Conservation (phyloP, 2,797 vertebrate species). For the Sebastolobus alascanus region DNA sequence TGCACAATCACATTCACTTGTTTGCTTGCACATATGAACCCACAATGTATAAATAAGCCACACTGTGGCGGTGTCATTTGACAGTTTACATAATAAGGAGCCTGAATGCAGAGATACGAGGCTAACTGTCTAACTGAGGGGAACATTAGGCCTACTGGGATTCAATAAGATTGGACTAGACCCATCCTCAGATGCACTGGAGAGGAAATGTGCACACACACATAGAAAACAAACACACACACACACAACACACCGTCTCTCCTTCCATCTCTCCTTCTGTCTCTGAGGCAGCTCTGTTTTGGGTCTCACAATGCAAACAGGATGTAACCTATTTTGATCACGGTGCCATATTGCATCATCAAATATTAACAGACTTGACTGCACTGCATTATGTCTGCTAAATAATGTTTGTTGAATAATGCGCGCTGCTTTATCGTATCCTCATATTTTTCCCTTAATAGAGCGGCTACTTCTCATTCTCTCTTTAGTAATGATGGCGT, state of each 20-base stretch:
- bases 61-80: conserved; percentile 62
- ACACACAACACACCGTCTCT: conserved; percentile 50
- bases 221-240: conserved; percentile 20
- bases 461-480: conserved; percentile 5
- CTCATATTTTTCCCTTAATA: conserved; percentile 18
- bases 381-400: conserved; percentile 80
- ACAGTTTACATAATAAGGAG: conserved; percentile 75
- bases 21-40: conserved; percentile 55
- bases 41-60: conserved; percentile 62
- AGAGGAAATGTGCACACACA: conserved; percentile 56
- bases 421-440: conserved; percentile 44
- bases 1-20: conserved; percentile 22
- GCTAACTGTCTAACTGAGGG: conserved; percentile 66
- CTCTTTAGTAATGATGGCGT: conserved; percentile 14
- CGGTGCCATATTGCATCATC: conserved; percentile 87
- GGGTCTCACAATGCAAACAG: conserved; percentile 82
- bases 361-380: conserved; percentile 85
- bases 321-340: conserved; percentile 88
- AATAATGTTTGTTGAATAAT: conserved; percentile 77
- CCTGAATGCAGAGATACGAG: conserved; percentile 59
- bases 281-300: conserved; percentile 72
- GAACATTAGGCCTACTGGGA: conserved; percentile 60
- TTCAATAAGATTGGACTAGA: conserved; percentile 71
- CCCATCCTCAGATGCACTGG: conserved; percentile 66
- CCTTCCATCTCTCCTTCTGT: conserved; percentile 58